A percentile compares a stretch with the other conserved stretches of the same genome.
Evolutionary conservation across 1,140 invertebrate genomes (phyloP).

Genomic region (Platyura marginata): DNA sequence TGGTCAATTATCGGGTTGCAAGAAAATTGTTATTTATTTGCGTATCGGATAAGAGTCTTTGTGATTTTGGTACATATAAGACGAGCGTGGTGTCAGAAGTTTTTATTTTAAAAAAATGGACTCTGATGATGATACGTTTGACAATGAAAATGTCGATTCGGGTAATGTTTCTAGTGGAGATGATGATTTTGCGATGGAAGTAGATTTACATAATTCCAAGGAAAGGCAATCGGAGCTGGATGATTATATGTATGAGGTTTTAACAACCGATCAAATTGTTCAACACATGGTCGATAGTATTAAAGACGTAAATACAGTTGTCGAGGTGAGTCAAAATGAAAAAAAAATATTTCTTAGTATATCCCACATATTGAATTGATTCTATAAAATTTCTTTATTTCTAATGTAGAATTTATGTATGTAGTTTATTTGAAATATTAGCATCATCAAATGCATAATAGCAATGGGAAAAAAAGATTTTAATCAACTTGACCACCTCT

Average conservation of each 20-base stretch:
- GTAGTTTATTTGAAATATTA: too few species aligned
- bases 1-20: too few species aligned
- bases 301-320: conserved; percentile 81
- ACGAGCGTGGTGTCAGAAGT: too few species aligned
- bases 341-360: not conserved
- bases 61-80: too few species aligned
- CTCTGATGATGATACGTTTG: conserved; percentile 68
- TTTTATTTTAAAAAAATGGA: too few species aligned
- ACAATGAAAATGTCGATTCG: conserved; percentile 71
- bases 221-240: conserved; percentile 65
- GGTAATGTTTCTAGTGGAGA: conserved; percentile 82
- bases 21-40: too few species aligned
- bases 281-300: conserved; percentile 95
- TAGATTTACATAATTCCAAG: conserved; percentile 41
- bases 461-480: too few species aligned
- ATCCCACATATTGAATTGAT: not conserved
- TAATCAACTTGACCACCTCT: too few species aligned
- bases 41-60: too few species aligned
- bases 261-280: conserved; percentile 90
- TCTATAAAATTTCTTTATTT: too few species aligned
- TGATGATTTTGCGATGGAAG: conserved; percentile 81
- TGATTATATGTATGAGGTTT: conserved; percentile 85
- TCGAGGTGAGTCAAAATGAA: conserved; percentile 40
- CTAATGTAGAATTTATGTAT: not conserved
- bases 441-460: too few species aligned